phyloP scores from a whole-genome alignment of 2,113 vertebrate species.

The Saguinus midas region DNA sequence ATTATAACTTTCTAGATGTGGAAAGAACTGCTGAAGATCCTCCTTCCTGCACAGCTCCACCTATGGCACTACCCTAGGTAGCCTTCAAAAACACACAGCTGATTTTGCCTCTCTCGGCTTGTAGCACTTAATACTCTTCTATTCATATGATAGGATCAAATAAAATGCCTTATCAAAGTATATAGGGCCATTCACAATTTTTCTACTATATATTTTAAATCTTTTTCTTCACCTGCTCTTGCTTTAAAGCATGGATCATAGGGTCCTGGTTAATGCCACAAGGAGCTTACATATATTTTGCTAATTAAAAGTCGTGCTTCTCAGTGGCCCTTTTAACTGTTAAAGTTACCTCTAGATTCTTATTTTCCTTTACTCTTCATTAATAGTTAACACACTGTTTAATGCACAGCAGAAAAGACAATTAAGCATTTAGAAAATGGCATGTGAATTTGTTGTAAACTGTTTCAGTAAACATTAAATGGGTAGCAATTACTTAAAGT shows the following conservation, averaged over 20 bases:
- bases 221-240: background rate
- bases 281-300: constrained; percentile 21
- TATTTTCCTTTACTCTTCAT: constrained; percentile 70
- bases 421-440: constrained; percentile 81
- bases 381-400: constrained; percentile 87
- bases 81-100: background rate
- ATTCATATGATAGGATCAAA: constrained; percentile 32
- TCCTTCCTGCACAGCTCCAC: background rate
- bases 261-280: constrained; percentile 63
- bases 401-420: constrained; percentile 78
- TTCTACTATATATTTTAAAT: constrained; percentile 6
- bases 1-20: background rate
- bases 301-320: constrained; percentile 68
- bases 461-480: constrained; percentile 82
- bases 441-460: constrained; percentile 84
- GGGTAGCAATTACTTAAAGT: constrained; percentile 81
- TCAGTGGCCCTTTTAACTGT: constrained; percentile 61
- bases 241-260: constrained; percentile 40
- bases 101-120: background rate
- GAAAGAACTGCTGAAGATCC: background rate
- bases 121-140: background rate
- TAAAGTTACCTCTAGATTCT: constrained; percentile 76
- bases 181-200: background rate
- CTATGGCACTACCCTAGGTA: background rate
- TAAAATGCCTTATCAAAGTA: constrained; percentile 2